Conservation (phyloP, 2,888 invertebrate species). For the Macrophya annulata region DNA sequence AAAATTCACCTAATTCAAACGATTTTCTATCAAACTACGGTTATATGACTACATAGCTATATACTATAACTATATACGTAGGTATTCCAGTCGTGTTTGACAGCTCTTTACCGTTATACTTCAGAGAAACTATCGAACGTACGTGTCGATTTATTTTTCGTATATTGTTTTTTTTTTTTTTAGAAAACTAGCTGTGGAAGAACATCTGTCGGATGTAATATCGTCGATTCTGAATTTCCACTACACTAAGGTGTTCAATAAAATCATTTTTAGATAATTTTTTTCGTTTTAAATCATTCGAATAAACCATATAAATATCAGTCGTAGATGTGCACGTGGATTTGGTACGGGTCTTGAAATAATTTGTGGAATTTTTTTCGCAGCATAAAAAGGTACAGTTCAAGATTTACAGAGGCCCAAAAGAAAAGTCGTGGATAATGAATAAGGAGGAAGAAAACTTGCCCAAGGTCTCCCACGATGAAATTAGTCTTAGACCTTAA, state of each 20-base stretch:
- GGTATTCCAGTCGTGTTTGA: slow-evolving; percentile 7
- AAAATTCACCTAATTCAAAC: slow-evolving; percentile 22
- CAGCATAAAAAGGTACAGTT: neutral
- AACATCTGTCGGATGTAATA: neutral
- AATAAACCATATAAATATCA: neutral
- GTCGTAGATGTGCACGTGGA: neutral
- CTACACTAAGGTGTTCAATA: neutral
- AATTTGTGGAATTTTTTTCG: neutral
- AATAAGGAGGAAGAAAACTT: slow-evolving; percentile 1
- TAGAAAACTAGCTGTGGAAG: neutral
- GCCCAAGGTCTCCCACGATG: slow-evolving; percentile 31
- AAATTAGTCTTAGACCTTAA: slow-evolving; percentile 24
- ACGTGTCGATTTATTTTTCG: neutral
- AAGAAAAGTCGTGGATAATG: neutral
- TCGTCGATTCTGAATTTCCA: neutral
- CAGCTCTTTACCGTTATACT: slow-evolving; percentile 7
- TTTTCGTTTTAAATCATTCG: neutral
- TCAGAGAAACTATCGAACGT: neutral
- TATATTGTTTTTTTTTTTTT: neutral
- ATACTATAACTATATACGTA: neutral
- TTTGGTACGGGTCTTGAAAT: neutral
- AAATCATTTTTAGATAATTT: neutral
- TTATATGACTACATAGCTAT: neutral
- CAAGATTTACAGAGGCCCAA: neutral
- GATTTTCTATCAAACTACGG: neutral